Conservation (phyloP, 2,113 vertebrate species). For the Mixornis gularis region DNA sequence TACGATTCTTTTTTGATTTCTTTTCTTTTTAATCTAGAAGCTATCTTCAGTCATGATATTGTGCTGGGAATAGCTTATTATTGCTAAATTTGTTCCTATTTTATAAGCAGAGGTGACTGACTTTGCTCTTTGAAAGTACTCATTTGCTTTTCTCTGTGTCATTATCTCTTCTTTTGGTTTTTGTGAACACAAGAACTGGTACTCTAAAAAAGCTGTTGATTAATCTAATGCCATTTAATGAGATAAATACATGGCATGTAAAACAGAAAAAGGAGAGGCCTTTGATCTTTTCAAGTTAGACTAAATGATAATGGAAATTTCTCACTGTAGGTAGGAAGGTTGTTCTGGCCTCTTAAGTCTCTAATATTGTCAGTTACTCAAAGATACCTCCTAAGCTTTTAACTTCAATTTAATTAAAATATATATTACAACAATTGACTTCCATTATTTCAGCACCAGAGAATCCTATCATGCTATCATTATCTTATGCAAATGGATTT, state of each 20-base stretch:
- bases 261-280: neutral
- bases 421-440: neutral
- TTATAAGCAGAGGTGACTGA: neutral
- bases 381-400: conserved; percentile 39
- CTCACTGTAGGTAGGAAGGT: conserved; percentile 2
- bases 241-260: neutral
- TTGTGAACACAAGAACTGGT: conserved; percentile 8
- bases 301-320: conserved; percentile 16
- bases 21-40: neutral
- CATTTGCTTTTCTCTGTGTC: neutral
- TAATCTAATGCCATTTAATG: neutral
- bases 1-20: neutral
- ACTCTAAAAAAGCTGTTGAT: neutral
- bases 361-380: conserved; percentile 5
- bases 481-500: conserved; percentile 47
- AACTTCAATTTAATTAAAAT: conserved; percentile 52
- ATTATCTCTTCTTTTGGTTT: neutral
- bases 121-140: neutral
- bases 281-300: conserved; percentile 49
- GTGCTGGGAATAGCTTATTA: neutral
- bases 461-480: neutral
- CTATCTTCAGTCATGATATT: neutral
- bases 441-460: conserved; percentile 40
- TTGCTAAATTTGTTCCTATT: neutral
- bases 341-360: conserved; percentile 3